A percentile compares a stretch with the other conserved stretches of the same genome.
Evolutionary conservation across 2,888 invertebrate species (phyloP).

Genomic region (Meliscaeva auricollis): DNA sequence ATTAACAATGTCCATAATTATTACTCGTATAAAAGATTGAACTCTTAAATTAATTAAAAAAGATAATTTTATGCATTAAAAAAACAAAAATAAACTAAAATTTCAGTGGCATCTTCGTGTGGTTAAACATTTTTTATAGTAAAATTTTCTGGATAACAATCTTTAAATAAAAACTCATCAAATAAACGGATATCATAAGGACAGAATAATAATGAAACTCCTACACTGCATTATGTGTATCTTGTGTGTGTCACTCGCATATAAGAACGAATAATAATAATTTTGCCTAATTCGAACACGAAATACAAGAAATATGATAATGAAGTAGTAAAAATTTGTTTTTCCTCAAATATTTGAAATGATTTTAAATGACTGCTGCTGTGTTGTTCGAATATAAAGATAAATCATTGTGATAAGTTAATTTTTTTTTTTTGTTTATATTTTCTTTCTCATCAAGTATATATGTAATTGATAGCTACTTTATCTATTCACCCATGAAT

Average conservation of each 20-base stretch:
- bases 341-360: slow-evolving; percentile 2
- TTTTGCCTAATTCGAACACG: slow-evolving; percentile 36
- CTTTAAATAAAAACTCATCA: neutral
- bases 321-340: slow-evolving; percentile 51
- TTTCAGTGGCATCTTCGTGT: slow-evolving; percentile 7
- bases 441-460: slow-evolving; percentile 41
- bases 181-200: slow-evolving; percentile 22
- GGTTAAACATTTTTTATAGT: neutral
- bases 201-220: slow-evolving; percentile 30
- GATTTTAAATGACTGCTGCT: slow-evolving; percentile 45
- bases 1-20: too few species aligned
- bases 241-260: neutral
- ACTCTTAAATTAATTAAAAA: slow-evolving; percentile 16
- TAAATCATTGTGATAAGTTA: slow-evolving; percentile 69
- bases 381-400: slow-evolving; percentile 36
- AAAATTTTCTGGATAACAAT: slow-evolving; percentile 12
- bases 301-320: slow-evolving; percentile 29
- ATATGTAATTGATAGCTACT: slow-evolving; percentile 50
- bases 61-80: neutral
- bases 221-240: slow-evolving; percentile 14
- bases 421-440: slow-evolving; percentile 24
- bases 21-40: too few species aligned
- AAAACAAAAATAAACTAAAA: slow-evolving; percentile 8
- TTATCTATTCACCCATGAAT: slow-evolving; percentile 54
- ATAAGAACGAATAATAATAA: neutral